Conservation (phyloP, 2,113 vertebrate species). For the Perccottus glenii region DNA sequence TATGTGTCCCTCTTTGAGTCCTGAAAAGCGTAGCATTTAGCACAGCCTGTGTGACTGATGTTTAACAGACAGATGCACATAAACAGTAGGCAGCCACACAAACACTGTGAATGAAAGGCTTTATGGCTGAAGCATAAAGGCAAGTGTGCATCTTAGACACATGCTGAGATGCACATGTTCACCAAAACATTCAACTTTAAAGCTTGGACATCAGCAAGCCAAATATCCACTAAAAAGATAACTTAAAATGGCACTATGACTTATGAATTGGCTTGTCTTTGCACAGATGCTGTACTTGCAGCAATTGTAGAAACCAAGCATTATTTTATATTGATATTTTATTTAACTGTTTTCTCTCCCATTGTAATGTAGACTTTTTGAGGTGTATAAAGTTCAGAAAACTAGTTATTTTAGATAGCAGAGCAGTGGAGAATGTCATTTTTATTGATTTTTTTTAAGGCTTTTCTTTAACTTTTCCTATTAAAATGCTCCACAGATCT, state of each 20-base stretch:
- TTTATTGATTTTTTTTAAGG: not conserved
- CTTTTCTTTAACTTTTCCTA: not conserved
- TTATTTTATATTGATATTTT: too few species aligned
- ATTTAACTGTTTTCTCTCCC: too few species aligned
- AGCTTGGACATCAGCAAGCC: constrained; percentile 11
- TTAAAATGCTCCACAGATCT: not conserved
- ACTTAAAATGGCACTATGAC: not conserved
- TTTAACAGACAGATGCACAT: constrained; percentile 27
- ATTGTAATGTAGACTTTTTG: too few species aligned
- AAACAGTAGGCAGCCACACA: constrained; percentile 24
- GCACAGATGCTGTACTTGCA: not conserved
- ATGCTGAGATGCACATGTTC: constrained; percentile 9
- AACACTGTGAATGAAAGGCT: constrained; percentile 34
- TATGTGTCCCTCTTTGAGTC: constrained; percentile 53
- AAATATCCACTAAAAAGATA: constrained; percentile 2
- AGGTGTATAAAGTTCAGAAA: too few species aligned
- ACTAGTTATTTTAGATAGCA: too few species aligned
- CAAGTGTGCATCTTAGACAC: constrained; percentile 16
- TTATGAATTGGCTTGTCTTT: not conserved
- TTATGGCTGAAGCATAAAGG: constrained; percentile 24
- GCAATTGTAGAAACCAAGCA: not conserved
- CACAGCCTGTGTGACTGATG: constrained; percentile 56
- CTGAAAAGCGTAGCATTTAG: constrained; percentile 73
- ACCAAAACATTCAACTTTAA: constrained; percentile 19
- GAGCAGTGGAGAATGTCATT: too few species aligned